Percentiles rank a stretch among this genome's conserved stretches.
These are phyloP conservation scores for Elegia similella DNA, from an alignment of 2,888 invertebrate species.

Conservation along the genomic window DNA sequence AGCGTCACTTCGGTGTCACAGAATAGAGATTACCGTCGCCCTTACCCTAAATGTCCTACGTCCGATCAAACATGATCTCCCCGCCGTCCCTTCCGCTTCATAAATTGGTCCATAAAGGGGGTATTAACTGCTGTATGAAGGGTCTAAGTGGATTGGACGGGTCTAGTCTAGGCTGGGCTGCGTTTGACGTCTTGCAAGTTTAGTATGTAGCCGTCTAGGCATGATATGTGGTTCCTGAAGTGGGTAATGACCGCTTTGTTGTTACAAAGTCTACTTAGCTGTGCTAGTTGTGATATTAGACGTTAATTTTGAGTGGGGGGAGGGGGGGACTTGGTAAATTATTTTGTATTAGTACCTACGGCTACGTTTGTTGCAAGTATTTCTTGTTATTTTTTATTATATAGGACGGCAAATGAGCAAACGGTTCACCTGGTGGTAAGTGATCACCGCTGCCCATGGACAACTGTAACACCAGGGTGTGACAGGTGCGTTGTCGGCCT, in stretches of 20 bases:
- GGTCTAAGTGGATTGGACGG: slow-evolving; percentile 19
- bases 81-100: slow-evolving; percentile 24
- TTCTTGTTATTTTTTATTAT: no score
- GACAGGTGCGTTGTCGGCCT: no score
- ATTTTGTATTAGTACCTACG: no score
- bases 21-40: slow-evolving; percentile 40
- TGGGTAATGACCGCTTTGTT: neutral
- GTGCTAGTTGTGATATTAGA: neutral
- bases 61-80: slow-evolving; percentile 36
- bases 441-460: no score
- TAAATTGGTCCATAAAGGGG: neutral
- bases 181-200: slow-evolving; percentile 7
- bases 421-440: no score
- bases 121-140: neutral
- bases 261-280: neutral
- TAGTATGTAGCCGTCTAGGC: slow-evolving; percentile 3
- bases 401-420: no score
- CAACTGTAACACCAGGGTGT: no score
- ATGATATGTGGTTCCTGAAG: neutral
- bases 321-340: no score
- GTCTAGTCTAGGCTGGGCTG: neutral
- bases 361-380: no score
- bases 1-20: slow-evolving; percentile 40
- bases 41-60: slow-evolving; percentile 31
- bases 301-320: neutral